These are phyloP conservation scores for Drosophila melanogaster DNA, from an alignment of 1,140 invertebrate genomes.

Conservation along the genomic window DNA sequence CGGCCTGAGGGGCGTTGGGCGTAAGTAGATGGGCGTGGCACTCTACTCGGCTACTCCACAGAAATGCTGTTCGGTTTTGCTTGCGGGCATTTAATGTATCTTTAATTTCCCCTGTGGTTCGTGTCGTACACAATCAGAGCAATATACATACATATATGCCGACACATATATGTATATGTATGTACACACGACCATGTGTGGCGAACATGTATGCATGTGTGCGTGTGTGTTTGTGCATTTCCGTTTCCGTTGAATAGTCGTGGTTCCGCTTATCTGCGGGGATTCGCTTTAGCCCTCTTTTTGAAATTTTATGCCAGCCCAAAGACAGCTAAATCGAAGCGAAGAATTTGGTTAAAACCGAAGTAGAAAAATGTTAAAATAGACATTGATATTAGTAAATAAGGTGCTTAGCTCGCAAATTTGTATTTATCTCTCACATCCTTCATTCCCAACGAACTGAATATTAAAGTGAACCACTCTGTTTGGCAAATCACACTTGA, in stretches of 20 bases:
- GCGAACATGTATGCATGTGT: slow-evolving; percentile 18
- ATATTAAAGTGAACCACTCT: not conserved
- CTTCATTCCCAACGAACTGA: not conserved
- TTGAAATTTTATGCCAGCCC: not conserved
- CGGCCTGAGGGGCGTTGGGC: not conserved
- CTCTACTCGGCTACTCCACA: slow-evolving; percentile 5
- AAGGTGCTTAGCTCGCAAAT: not conserved
- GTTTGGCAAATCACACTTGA: slow-evolving; percentile 64
- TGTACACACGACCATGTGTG: not conserved
- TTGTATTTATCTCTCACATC: not conserved
- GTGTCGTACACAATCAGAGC: slow-evolving; percentile 73
- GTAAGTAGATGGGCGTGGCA: slow-evolving; percentile 18
- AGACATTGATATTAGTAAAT: not conserved
- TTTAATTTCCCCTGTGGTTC: slow-evolving; percentile 80
- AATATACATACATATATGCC: slow-evolving; percentile 14
- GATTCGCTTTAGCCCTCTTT: not conserved
- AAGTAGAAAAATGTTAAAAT: not conserved
- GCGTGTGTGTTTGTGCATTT: not conserved
- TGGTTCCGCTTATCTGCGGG: not conserved
- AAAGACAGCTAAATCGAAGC: not conserved
- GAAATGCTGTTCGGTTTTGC: slow-evolving; percentile 46
- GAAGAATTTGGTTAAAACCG: not conserved
- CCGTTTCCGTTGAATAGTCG: slow-evolving; percentile 12
- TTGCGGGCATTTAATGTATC: slow-evolving; percentile 77
- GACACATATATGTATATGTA: not conserved